Conservation (phyloP, 2,113 vertebrate genomes). For the Salminus brasiliensis region DNA sequence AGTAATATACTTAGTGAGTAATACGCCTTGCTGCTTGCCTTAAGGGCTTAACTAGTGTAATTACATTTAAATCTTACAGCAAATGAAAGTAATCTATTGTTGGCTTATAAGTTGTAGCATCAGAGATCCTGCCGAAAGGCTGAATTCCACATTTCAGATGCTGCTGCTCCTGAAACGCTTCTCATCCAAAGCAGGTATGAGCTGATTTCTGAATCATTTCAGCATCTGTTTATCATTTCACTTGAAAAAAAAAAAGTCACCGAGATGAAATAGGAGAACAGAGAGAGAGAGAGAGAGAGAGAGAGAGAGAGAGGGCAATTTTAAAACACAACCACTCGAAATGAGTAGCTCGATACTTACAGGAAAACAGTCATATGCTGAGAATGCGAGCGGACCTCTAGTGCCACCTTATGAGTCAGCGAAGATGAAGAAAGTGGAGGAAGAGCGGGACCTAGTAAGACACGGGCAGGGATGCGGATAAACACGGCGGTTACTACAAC, state of each 20-base stretch:
- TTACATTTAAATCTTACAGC: no score
- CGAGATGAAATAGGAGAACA: conserved; percentile 7
- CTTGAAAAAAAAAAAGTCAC: not conserved
- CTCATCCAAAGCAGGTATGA: not conserved
- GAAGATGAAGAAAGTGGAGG: conserved; percentile 25
- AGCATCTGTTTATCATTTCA: conserved; percentile 35
- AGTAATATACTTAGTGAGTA: no score
- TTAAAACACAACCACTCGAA: conserved; percentile 8
- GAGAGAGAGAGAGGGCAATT: conserved; percentile 15
- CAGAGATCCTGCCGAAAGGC: not conserved
- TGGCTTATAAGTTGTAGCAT: not conserved
- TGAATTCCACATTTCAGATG: not conserved
- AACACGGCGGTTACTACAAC: conserved; percentile 1
- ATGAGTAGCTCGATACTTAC: not conserved
- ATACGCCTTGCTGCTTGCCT: no score
- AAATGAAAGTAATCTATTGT: no score
- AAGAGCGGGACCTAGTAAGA: conserved; percentile 3
- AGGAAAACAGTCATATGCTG: conserved; percentile 30
- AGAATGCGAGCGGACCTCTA: conserved; percentile 26
- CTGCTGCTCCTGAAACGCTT: not conserved
- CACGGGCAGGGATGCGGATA: not conserved
- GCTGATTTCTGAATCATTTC: not conserved
- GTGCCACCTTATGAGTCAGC: conserved; percentile 47
- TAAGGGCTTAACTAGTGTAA: no score
- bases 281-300: no score